A percentile compares a stretch with the other conserved stretches of the same genome.
Evolutionary conservation across 2,113 vertebrate genomes (phyloP).

Genomic region (Coreoperca whiteheadi): DNA sequence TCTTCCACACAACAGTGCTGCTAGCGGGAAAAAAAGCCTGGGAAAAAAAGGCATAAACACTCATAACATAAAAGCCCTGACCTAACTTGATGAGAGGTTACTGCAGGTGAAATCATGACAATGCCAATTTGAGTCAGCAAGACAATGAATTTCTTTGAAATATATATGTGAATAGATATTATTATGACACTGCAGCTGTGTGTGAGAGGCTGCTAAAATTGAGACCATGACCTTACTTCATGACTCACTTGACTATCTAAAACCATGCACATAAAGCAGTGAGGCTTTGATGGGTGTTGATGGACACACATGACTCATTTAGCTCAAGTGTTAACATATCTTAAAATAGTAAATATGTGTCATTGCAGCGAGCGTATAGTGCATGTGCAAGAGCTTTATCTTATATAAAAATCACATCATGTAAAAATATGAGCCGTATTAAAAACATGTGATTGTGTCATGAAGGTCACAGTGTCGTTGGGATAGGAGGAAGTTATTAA

Average conservation of each 20-base stretch:
- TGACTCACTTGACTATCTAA: neutral
- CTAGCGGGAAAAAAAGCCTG: neutral
- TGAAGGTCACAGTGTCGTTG: neutral
- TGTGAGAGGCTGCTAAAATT: neutral
- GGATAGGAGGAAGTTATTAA: neutral
- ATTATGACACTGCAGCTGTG: neutral
- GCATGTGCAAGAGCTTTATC: neutral
- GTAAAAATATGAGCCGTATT: neutral
- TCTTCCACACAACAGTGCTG: neutral
- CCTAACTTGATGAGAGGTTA: conserved; percentile 10
- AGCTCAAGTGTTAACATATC: no score
- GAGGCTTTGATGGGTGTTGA: neutral
- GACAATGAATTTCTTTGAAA: neutral
- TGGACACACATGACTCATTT: neutral
- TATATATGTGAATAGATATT: neutral
- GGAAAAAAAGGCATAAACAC: neutral
- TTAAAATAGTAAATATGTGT: no score
- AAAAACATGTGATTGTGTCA: neutral
- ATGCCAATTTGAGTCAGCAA: neutral
- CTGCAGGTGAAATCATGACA: neutral
- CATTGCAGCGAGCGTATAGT: neutral
- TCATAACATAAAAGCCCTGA: neutral
- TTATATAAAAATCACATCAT: no score
- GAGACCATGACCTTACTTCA: neutral
- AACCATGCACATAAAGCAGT: neutral